Conservation (phyloP, 2,797 vertebrate species). For the Buceros bicornis region DNA sequence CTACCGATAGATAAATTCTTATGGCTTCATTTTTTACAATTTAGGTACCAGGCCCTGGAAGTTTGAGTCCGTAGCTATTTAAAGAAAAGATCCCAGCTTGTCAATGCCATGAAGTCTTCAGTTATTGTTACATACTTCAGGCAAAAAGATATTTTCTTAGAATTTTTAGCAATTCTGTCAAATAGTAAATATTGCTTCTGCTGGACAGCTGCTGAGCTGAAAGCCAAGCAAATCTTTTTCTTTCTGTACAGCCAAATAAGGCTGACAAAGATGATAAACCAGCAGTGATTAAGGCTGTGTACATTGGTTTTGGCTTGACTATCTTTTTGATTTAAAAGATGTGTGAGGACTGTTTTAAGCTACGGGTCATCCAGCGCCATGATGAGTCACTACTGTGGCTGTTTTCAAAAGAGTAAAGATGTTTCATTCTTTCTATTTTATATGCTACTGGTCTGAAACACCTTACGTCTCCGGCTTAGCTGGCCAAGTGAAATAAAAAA, state of each 20-base stretch:
- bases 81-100: not conserved
- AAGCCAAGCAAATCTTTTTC: not conserved
- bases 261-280: not conserved
- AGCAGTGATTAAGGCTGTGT: not conserved
- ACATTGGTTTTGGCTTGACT: not conserved
- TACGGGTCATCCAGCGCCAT: not conserved
- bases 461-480: not conserved
- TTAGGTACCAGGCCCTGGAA: not conserved
- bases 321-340: not conserved
- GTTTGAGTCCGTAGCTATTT: not conserved
- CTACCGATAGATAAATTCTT: not conserved
- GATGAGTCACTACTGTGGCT: not conserved
- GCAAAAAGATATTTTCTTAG: not conserved
- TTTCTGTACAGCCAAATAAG: constrained; percentile 13
- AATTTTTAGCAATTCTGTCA: not conserved
- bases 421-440: not conserved
- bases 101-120: not conserved
- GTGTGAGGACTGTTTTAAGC: not conserved
- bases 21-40: not conserved
- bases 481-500: not conserved
- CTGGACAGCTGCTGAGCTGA: not conserved
- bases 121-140: not conserved
- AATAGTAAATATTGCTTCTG: not conserved
- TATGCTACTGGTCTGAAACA: not conserved
- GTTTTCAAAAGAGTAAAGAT: not conserved